These are phyloP conservation scores for Drosophila ezoana DNA, from an alignment of 2,888 invertebrate species.

Conservation along the genomic window DNA sequence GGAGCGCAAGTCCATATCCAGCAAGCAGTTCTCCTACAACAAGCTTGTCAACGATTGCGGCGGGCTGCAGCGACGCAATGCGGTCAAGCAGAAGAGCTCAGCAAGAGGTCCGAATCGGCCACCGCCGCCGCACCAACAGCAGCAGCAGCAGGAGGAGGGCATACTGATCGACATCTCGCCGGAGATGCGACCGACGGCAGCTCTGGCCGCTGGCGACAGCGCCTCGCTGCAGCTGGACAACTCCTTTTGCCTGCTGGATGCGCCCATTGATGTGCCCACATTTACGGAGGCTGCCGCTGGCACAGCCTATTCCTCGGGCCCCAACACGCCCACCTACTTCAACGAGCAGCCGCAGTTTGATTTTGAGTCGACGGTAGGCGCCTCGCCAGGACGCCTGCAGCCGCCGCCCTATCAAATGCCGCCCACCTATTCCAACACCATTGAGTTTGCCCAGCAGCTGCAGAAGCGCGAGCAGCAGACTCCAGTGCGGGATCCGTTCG, in stretches of 20 bases:
- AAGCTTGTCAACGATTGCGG: slow-evolving; percentile 90
- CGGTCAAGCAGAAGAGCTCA: slow-evolving; percentile 52
- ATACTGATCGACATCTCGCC: slow-evolving; percentile 91
- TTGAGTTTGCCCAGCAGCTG: slow-evolving; percentile 78
- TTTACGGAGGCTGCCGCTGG: slow-evolving; percentile 57
- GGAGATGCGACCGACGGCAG: slow-evolving; percentile 76
- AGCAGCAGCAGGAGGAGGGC: slow-evolving; percentile 86
- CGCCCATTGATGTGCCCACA: slow-evolving; percentile 90
- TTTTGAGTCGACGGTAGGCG: slow-evolving; percentile 40
- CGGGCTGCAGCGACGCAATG: slow-evolving; percentile 71
- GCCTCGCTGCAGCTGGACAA: slow-evolving; percentile 80
- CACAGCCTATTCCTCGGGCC: slow-evolving; percentile 41
- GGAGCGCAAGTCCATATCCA: slow-evolving; percentile 84
- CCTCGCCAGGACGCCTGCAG: slow-evolving; percentile 76
- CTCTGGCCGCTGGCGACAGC: slow-evolving; percentile 58
- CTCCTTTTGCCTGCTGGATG: slow-evolving; percentile 88
- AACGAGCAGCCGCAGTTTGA: slow-evolving; percentile 70
- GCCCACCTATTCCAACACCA: slow-evolving; percentile 86
- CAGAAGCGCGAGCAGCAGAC: slow-evolving; percentile 47
- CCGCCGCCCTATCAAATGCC: slow-evolving; percentile 87
- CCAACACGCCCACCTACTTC: slow-evolving; percentile 60
- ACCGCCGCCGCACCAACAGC: slow-evolving; percentile 65
- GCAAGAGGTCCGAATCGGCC: slow-evolving; percentile 84
- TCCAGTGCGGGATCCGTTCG: slow-evolving; percentile 87
- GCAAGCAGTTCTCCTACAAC: slow-evolving; percentile 92